Evolutionary conservation across 2,888 invertebrate species (phyloP).

Genomic region (Ormyrus rosae): DNA sequence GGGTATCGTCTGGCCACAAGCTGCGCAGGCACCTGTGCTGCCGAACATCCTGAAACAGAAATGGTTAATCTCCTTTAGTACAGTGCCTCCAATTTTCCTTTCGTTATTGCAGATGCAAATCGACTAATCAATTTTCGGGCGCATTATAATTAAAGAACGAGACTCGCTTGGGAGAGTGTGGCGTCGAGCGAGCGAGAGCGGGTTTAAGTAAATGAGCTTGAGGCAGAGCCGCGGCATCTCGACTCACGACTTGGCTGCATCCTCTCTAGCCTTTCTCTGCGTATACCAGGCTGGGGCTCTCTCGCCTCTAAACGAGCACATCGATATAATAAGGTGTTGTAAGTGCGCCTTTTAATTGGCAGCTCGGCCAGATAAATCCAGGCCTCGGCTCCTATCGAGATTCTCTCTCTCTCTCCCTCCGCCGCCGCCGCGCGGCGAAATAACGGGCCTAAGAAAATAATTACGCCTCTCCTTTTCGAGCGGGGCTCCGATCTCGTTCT

Average conservation of each 20-base stretch:
- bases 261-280: conserved; percentile 41
- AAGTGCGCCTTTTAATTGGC: conserved; percentile 66
- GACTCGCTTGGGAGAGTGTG: too few relatives aligned
- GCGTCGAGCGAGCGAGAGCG: background rate
- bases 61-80: too few relatives aligned
- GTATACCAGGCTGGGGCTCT: conserved; percentile 17
- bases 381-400: conserved; percentile 13
- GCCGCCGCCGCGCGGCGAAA: conserved; percentile 21
- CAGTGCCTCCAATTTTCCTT: too few relatives aligned
- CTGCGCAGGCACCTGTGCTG: conserved; percentile 91
- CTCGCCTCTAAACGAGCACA: conserved; percentile 57
- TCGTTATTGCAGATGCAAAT: background rate
- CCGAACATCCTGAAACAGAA: conserved; percentile 89
- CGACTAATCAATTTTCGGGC: background rate
- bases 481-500: conserved; percentile 27
- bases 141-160: too few relatives aligned
- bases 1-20: conserved; percentile 94
- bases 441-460: conserved; percentile 59
- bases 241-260: conserved; percentile 27
- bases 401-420: conserved; percentile 20
- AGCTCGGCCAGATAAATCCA: conserved; percentile 60
- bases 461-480: conserved; percentile 45
- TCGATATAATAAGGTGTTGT: conserved; percentile 66
- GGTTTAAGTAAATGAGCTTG: conserved; percentile 64
- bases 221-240: conserved; percentile 47